Evolutionary conservation across 2,113 vertebrate species (phyloP).

Genomic region (Takifugu bimaculatus): DNA sequence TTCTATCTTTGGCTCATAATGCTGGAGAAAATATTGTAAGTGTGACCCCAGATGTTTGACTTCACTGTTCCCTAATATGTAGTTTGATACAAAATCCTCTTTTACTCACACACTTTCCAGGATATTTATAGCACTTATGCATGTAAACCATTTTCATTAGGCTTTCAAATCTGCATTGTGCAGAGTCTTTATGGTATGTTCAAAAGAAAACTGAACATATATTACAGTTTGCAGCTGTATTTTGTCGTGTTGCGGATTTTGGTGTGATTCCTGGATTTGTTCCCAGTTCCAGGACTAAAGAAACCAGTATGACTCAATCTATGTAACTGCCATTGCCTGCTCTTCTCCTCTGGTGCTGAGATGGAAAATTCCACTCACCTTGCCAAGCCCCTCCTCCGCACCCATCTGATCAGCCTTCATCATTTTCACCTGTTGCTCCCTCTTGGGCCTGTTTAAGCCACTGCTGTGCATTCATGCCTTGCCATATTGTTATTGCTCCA

Average conservation of each 20-base stretch:
- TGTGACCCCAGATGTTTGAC: slow-evolving; percentile 61
- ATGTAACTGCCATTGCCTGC: too few species aligned
- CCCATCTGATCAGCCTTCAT: too few species aligned
- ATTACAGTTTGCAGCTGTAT: background rate
- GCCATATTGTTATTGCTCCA: too few species aligned
- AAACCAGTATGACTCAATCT: slow-evolving; percentile 13
- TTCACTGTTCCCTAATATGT: slow-evolving; percentile 38
- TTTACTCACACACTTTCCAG: slow-evolving; percentile 19
- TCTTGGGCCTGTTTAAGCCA: too few species aligned
- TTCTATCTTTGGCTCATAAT: slow-evolving; percentile 48
- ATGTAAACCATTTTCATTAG: slow-evolving; percentile 39
- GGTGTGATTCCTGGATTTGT: slow-evolving; percentile 57
- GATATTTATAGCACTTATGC: slow-evolving; percentile 37
- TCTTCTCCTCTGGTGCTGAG: too few species aligned
- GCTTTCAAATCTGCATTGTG: slow-evolving; percentile 27
- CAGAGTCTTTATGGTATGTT: slow-evolving; percentile 29
- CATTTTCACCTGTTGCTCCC: too few species aligned
- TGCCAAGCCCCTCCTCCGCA: too few species aligned
- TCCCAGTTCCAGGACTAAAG: slow-evolving; percentile 37
- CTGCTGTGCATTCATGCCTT: too few species aligned
- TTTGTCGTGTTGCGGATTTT: slow-evolving; percentile 42
- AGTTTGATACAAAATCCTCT: slow-evolving; percentile 37
- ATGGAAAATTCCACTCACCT: too few species aligned
- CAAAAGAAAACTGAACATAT: background rate
- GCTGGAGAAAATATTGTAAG: slow-evolving; percentile 44